phyloP scores from a whole-genome alignment of 1,140 invertebrate species.

The Galleria mellonella region DNA sequence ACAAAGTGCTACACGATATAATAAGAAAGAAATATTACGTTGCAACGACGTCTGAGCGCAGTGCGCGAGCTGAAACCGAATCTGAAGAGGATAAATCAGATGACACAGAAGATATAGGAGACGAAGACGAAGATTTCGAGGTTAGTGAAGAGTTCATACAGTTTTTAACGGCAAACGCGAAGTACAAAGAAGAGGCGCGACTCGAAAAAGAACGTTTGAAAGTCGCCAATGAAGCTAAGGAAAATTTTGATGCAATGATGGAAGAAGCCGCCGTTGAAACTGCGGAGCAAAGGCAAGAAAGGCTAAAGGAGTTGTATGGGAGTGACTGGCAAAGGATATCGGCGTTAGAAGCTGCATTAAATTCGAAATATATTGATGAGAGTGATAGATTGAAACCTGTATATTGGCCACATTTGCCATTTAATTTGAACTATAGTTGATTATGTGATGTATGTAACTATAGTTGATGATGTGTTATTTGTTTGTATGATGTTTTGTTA shows the following conservation, averaged over 20 bases:
- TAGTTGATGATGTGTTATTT: constrained; percentile 12
- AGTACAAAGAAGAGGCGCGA: constrained; percentile 64
- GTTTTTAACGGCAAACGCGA: constrained; percentile 77
- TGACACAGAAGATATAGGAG: constrained; percentile 12
- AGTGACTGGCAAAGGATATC: constrained; percentile 79
- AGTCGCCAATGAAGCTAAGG: constrained; percentile 40
- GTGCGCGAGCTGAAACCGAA: constrained; percentile 1
- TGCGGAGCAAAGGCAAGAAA: constrained; percentile 39
- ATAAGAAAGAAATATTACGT: constrained; percentile 55
- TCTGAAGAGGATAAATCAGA: constrained; percentile 9
- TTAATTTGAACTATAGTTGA: constrained; percentile 68
- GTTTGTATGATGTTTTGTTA: no score
- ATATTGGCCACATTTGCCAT: constrained; percentile 85
- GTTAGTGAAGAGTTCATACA: constrained; percentile 79
- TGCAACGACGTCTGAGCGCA: constrained; percentile 2
- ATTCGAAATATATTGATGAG: constrained; percentile 79
- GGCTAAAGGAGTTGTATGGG: constrained; percentile 76
- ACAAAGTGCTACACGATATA: constrained; percentile 72
- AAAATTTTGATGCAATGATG: constrained; percentile 20
- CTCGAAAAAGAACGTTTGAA: constrained; percentile 68
- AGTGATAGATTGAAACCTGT: constrained; percentile 77
- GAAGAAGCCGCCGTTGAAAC: constrained; percentile 27
- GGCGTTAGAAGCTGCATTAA: constrained; percentile 83
- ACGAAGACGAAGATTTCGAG: constrained; percentile 61
- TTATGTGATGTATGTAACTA: no score